Base-by-base conservation (phyloP, 2,113 vertebrate species). In the Lagopus muta region DNA sequence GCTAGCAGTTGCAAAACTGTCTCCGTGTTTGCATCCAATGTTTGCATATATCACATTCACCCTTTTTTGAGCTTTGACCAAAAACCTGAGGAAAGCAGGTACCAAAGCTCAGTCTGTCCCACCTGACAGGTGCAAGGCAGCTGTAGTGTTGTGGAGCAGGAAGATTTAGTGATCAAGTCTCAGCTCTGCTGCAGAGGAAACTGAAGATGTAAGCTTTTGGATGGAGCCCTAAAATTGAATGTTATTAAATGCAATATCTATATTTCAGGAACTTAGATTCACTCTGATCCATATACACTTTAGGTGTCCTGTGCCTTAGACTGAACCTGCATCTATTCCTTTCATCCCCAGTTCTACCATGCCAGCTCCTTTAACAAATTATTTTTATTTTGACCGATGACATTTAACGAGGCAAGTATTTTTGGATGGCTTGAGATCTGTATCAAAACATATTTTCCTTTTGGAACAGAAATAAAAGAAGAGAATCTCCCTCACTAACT, bases 371-470 rank as follows among this genome's bases (percentile, higher is more conserved):
- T 57, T 77, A 55, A 15, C 47, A 15, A 18, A 40, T 71, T 75
- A 36, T 85, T 90, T 92, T 92, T 77, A 52, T 77, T 87, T 89
- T 87, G 21, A 79, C 34, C 17, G 67, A 34, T 36, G 73, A 28
- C 13, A 43, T 88, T 75, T 66, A 91, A 22, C 43, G 69, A 54
- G 27, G 30, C 22, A 74, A 83, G 40, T 84, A 20, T 79, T 89
- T 92, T 87, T 76, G 62, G 12, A 40, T 58, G 28, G 25, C 52
- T 25, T 67, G 32, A 70, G 27, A 74, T 89, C 66, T 73, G 34
- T 40, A 58, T 84, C 40, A 84, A 77, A 93, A 69, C n/a, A 36
- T 4, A 25, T 87, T 89, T 92, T 90, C 8, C 8, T 84, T 94
- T 87, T n/a, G 11, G 22, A 74, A 43, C 25, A 90, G 78, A 88